Evolutionary conservation across 1,140 invertebrate species (phyloP).

Genomic region (Pogonognathellus flavescens): DNA sequence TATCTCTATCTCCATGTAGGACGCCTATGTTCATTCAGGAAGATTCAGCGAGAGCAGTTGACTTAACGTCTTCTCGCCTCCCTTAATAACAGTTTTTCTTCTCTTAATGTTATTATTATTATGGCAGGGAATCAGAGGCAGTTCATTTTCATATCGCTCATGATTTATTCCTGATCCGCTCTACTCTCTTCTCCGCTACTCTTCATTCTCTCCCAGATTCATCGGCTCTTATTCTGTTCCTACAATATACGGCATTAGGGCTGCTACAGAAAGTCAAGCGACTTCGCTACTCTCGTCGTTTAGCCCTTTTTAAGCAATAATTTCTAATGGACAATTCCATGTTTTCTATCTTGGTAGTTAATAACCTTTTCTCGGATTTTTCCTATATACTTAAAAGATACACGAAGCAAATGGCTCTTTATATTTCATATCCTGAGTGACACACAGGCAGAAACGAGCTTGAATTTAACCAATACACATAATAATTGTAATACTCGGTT

Average conservation of each 20-base stretch:
- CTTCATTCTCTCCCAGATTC: background rate
- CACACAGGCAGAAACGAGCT: too few relatives aligned
- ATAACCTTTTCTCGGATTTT: background rate
- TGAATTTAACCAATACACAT: too few relatives aligned
- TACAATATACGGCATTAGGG: background rate
- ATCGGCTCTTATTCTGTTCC: background rate
- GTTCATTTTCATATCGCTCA: conserved; percentile 46
- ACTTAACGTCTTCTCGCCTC: conserved; percentile 47
- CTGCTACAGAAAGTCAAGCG: too few relatives aligned
- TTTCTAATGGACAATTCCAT: conserved; percentile 48
- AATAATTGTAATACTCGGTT: too few relatives aligned
- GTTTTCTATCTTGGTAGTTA: conserved; percentile 14
- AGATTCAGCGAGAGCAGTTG: conserved; percentile 16
- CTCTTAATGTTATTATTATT: conserved; percentile 50
- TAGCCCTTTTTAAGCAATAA: conserved; percentile 34
- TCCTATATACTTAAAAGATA: background rate
- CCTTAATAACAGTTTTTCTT: conserved; percentile 49
- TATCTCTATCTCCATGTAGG: too few relatives aligned
- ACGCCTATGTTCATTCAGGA: too few relatives aligned
- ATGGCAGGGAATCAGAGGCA: conserved; percentile 34
- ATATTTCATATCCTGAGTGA: background rate
- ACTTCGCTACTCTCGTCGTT: background rate
- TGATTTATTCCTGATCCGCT: conserved; percentile 49
- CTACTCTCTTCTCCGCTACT: background rate
- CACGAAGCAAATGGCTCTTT: background rate